Evolutionary conservation across 2,888 invertebrate species (phyloP).

Genomic region (Eremobia ochroleuca): DNA sequence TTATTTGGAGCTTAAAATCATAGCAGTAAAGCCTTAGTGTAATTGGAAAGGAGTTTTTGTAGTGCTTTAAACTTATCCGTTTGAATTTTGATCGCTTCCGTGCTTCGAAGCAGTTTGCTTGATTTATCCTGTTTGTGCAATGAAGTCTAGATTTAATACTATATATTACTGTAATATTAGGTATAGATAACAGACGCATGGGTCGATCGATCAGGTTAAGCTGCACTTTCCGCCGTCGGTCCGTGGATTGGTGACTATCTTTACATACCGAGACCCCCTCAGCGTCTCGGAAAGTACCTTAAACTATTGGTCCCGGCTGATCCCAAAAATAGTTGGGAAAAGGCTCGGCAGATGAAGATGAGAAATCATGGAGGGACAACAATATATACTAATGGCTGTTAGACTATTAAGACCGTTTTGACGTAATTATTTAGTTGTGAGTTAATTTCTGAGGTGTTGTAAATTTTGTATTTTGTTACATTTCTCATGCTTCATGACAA

Average conservation of each 20-base stretch:
- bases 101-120: constrained; percentile 8
- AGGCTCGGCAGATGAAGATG: not conserved
- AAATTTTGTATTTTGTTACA: no score
- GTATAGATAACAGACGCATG: not conserved
- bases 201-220: not conserved
- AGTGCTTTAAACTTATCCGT: constrained; percentile 37
- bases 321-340: not conserved
- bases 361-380: not conserved
- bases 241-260: no score
- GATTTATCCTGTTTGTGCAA: not conserved
- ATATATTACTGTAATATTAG: not conserved
- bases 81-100: constrained; percentile 33
- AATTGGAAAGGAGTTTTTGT: constrained; percentile 55
- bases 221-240: no score
- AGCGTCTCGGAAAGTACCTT: no score
- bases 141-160: not conserved
- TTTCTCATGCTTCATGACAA: no score
- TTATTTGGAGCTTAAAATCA: constrained; percentile 26
- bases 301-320: no score
- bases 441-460: not conserved
- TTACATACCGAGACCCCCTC: no score
- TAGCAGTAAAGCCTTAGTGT: constrained; percentile 25
- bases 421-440: not conserved
- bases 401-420: not conserved
- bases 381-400: not conserved